Evolutionary conservation across 2,113 vertebrate genomes (phyloP).

Genomic region (Tragelaphus scriptus): DNA sequence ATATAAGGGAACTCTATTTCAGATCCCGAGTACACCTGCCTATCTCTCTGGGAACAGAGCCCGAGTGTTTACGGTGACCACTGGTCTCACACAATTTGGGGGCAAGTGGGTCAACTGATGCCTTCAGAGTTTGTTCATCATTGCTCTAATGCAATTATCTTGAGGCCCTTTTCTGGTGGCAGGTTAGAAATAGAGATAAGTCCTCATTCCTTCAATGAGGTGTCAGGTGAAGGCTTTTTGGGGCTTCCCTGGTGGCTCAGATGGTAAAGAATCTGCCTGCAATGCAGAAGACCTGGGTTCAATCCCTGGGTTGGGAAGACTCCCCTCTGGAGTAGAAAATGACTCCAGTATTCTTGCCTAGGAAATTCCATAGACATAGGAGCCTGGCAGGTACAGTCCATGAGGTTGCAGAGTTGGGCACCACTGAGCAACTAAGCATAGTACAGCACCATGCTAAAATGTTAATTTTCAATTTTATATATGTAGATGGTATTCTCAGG

Average conservation of each 20-base stretch:
- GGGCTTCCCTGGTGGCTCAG: not conserved
- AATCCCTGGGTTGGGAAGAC: not conserved
- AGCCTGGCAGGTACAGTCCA: not conserved
- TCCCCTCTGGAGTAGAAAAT: not conserved
- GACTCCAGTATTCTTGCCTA: not conserved
- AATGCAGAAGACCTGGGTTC: not conserved
- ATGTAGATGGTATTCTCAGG: not conserved
- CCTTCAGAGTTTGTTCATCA: not conserved
- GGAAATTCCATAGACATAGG: not conserved
- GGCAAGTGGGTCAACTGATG: not conserved
- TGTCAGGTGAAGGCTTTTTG: not conserved
- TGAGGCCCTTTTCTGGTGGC: no score
- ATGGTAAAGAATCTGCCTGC: not conserved
- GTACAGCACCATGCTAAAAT: not conserved
- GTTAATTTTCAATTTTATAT: not conserved
- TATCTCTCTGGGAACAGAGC: not conserved
- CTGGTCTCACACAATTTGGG: accelerated
- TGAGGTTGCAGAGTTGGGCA: not conserved
- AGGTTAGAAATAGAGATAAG: not conserved
- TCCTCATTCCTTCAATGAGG: not conserved
- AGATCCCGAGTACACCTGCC: accelerated
- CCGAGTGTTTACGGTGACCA: accelerated
- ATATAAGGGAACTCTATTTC: not conserved
- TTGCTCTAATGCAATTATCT: not conserved
- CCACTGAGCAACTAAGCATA: not conserved